Base-by-base conservation (phyloP, 2,888 invertebrate species). In the Ariolimax columbianus region DNA sequence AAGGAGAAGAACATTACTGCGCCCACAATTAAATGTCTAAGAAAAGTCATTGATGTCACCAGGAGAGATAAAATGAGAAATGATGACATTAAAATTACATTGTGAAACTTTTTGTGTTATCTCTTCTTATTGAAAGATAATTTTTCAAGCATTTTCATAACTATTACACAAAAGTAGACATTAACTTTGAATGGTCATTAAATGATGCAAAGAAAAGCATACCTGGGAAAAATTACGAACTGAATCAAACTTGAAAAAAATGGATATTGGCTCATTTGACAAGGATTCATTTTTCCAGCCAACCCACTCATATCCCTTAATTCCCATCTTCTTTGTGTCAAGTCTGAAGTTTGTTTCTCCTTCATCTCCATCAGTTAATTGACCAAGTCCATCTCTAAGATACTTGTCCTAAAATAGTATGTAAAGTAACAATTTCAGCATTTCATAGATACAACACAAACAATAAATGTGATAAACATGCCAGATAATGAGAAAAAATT, bases 181-280 rank as follows among this genome's bases (percentile, higher is more conserved):
- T n/a, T n/a, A n/a, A n/a, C n/a, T n/a, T n/a, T n/a, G n/a, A n/a
- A n/a, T n/a, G n/a, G n/a, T n/a, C n/a, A n/a, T n/a, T n/a, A n/a
- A n/a, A n/a, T n/a, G n/a, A n/a, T n/a, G 47, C 14, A 47, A 43
- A 75, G n/a, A 55, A 63, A 40, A 38, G 26, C 85, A 68, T 40
- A 97, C 96, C 0, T 96, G 96, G 73, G 96, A 96, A 95, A 98
- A 98, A 94, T 98, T 97, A 36, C 97, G 95, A 86, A 97, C 96
- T 92, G 96, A 95, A 93, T 98, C 97, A 94, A 98, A 98, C 94
- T 97, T 97, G 95, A 98, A 97, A 1, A 96, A 95, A 72, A 98
- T 95, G 90, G 96, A 96, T 17, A 98, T 95, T 75, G 96, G 96
- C 80, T 94, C 95, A 95, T 90, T 91, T 95, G 70, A 95, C 93